Evolutionary conservation across 2,797 vertebrate species (phyloP), one percentile per base, ranked within the genome.

Genomic region (Lepilemur ruficaudatus): DNA sequence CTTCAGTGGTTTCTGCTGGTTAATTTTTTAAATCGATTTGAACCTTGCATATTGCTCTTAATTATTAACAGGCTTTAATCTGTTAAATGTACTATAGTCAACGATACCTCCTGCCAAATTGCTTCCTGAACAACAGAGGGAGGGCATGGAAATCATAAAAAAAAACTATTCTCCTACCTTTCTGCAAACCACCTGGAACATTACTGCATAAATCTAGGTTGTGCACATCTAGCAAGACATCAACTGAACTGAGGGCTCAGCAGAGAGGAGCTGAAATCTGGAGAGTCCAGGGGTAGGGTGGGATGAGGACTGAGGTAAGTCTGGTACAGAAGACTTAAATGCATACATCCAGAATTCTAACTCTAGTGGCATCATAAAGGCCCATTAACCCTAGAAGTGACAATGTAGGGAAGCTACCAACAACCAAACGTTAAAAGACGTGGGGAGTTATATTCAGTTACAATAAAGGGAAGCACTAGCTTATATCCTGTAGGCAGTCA

Each of bases 1-100:
- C 15, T 90, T 90, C 28, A 4, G 11, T 85, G 83, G 70, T 91
- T 97, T 95, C n/a, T 87, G 73, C 25, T 88, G n/a, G 65, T 82
- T 93, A 90, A 88, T 85, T 92, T 46, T 91, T 91, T 80, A 91
- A 79, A 79, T 85, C 1, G 0, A 61, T 65, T 86, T 79, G 43
- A 85, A 86, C 59, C 63, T 94, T 89, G 88, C 63, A 91, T 79
- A 79, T 93, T 72, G 73, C 35, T 95, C 73, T 95, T 93, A 93
- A 97, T 96, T 93, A 98, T 93, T 92, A 97, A 91, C 78, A 96
- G 70, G 52, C 25, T 95, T 79, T 96, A 93, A 93, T 93, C 65
- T n/a, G 15, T 82, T 95, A 94, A 94, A 95, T 91, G 48, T 65
- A 80, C 72, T 65, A 6, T 30, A 95, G 52, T 95, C 7, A 1